Evolutionary conservation across 2,888 invertebrate species (phyloP).

Genomic region (Hirtodrosophila duncani): DNA sequence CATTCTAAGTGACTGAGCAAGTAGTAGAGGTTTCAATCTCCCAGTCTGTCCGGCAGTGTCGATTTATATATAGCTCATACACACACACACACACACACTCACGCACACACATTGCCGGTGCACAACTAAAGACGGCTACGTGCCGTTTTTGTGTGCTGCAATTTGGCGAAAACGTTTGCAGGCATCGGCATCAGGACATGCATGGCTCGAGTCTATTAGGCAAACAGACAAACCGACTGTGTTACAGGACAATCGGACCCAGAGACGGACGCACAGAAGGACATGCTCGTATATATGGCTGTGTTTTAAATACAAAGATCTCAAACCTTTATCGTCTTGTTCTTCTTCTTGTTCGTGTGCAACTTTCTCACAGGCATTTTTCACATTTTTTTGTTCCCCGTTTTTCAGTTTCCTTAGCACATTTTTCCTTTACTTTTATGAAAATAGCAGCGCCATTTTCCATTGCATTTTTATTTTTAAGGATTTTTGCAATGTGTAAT

Average conservation of each 20-base stretch:
- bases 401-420: too few relatives aligned
- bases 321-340: constrained; percentile 23
- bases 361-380: constrained; percentile 40
- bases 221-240: neutral
- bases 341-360: too few relatives aligned
- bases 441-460: constrained; percentile 44
- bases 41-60: constrained; percentile 38
- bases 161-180: constrained; percentile 39
- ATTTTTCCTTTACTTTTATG: constrained; percentile 62
- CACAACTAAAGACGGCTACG: constrained; percentile 50
- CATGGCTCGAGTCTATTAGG: constrained; percentile 11
- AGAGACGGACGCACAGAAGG: constrained; percentile 2
- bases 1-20: constrained; percentile 27
- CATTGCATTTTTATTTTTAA: constrained; percentile 29
- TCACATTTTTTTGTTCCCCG: constrained; percentile 22
- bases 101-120: neutral
- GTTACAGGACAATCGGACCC: constrained; percentile 4
- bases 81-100: constrained; percentile 17
- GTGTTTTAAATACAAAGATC: constrained; percentile 55
- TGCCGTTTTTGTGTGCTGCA: constrained; percentile 53
- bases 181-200: constrained; percentile 33
- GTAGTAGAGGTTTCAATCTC: neutral
- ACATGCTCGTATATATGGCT: constrained; percentile 5
- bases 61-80: constrained; percentile 55
- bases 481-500: constrained; percentile 62